These are phyloP conservation scores for Diploptera punctata DNA, from an alignment of 2,888 invertebrate genomes.

Conservation along the genomic window DNA sequence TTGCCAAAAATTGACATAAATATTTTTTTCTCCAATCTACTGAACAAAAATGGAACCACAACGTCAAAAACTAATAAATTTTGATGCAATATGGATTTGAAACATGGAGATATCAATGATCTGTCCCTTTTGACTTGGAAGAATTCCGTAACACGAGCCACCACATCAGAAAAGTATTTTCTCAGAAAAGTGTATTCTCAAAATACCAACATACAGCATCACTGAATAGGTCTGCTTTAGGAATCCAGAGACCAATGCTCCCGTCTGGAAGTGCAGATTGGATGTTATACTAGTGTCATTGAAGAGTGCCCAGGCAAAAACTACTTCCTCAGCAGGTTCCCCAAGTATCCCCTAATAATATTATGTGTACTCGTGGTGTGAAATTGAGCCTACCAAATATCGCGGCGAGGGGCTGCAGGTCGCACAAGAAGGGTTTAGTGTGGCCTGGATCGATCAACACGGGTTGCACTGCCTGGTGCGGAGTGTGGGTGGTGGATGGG, in stretches of 20 bases:
- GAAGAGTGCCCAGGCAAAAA: background rate
- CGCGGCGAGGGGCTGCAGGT: background rate
- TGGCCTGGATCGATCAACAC: constrained; percentile 18
- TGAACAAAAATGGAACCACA: too few relatives aligned
- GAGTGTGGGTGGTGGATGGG: background rate
- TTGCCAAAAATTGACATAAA: too few relatives aligned
- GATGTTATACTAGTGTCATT: background rate
- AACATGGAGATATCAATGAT: too few relatives aligned
- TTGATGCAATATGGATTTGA: too few relatives aligned
- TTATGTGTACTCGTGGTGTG: background rate
- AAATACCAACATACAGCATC: too few relatives aligned
- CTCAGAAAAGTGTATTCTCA: too few relatives aligned
- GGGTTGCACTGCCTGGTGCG: constrained; percentile 10
- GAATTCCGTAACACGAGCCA: too few relatives aligned
- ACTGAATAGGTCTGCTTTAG: too few relatives aligned
- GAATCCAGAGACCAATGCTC: background rate
- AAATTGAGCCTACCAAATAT: constrained; percentile 16
- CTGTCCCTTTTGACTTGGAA: too few relatives aligned
- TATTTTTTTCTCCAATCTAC: too few relatives aligned
- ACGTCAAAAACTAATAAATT: too few relatives aligned
- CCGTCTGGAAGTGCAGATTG: background rate
- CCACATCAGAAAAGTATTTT: too few relatives aligned
- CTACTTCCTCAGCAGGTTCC: background rate
- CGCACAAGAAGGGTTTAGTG: constrained; percentile 10
- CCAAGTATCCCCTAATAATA: constrained; percentile 5